Conservation (phyloP, 1,140 invertebrate species). For the Tetragonula clypearis region DNA sequence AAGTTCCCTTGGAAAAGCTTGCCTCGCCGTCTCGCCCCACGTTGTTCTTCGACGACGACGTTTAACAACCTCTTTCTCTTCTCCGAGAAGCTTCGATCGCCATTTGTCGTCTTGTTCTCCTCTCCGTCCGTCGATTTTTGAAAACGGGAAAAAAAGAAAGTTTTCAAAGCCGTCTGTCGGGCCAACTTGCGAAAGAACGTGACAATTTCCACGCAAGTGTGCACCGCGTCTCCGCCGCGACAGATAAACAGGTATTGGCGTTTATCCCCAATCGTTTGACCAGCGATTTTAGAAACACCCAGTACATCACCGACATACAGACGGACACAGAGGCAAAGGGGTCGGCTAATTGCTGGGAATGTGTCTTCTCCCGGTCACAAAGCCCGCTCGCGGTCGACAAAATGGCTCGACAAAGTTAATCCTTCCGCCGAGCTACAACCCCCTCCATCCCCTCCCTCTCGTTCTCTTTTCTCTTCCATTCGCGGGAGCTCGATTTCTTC, state of each 20-base stretch:
- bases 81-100: neutral
- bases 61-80: neutral
- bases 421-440: slow-evolving; percentile 20
- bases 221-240: neutral
- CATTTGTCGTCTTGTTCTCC: neutral
- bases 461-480: neutral
- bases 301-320: slow-evolving; percentile 1
- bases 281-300: slow-evolving; percentile 1
- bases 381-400: slow-evolving; percentile 52
- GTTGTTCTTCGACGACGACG: neutral
- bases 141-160: neutral
- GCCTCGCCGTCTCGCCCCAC: too few relatives aligned
- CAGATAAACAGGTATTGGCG: neutral
- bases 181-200: neutral
- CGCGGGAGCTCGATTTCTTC: neutral
- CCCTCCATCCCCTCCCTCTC: too few relatives aligned
- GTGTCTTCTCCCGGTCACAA: slow-evolving; percentile 52
- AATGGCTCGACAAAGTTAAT: slow-evolving; percentile 60
- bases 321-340: slow-evolving; percentile 7
- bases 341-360: slow-evolving; percentile 57
- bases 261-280: neutral
- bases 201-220: neutral
- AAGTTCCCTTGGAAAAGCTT: neutral
- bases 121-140: neutral
- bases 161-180: neutral